Conservation (phyloP, 2,888 invertebrate species). For the Patella ulyssiponensis region DNA sequence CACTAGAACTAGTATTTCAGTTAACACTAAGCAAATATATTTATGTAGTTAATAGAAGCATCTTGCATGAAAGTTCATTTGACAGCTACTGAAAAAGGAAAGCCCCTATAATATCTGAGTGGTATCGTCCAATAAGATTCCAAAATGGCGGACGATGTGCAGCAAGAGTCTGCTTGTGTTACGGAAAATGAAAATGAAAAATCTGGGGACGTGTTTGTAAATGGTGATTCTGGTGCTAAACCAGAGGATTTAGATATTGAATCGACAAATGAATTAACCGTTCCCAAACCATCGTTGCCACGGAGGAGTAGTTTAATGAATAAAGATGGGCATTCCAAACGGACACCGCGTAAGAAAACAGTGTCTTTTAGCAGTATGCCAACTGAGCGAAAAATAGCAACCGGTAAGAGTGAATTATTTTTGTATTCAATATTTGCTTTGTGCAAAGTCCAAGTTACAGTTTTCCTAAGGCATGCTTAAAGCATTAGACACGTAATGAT, state of each 20-base stretch:
- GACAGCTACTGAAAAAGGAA: too few relatives aligned
- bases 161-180: slow-evolving; percentile 44
- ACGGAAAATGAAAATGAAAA: slow-evolving; percentile 46
- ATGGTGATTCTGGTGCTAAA: slow-evolving; percentile 55
- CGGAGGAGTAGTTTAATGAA: slow-evolving; percentile 71
- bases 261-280: slow-evolving; percentile 43
- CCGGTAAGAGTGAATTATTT: slow-evolving; percentile 71
- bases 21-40: too few relatives aligned
- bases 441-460: too few relatives aligned
- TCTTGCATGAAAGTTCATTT: too few relatives aligned
- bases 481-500: too few relatives aligned
- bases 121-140: slow-evolving; percentile 37
- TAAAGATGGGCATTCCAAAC: slow-evolving; percentile 62
- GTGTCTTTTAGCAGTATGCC: slow-evolving; percentile 73
- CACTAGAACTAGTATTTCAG: too few relatives aligned
- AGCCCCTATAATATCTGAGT: slow-evolving; percentile 15
- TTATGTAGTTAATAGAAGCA: too few relatives aligned
- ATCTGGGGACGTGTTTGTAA: slow-evolving; percentile 58
- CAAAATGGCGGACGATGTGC: slow-evolving; percentile 62
- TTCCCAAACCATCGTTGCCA: slow-evolving; percentile 53
- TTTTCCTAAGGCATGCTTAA: too few relatives aligned
- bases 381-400: slow-evolving; percentile 75
- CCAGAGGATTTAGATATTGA: slow-evolving; percentile 30
- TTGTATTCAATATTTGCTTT: background rate
- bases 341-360: slow-evolving; percentile 71